These are phyloP conservation scores for Alces alces DNA, from an alignment of 2,113 vertebrate genomes.

Conservation along the genomic window DNA sequence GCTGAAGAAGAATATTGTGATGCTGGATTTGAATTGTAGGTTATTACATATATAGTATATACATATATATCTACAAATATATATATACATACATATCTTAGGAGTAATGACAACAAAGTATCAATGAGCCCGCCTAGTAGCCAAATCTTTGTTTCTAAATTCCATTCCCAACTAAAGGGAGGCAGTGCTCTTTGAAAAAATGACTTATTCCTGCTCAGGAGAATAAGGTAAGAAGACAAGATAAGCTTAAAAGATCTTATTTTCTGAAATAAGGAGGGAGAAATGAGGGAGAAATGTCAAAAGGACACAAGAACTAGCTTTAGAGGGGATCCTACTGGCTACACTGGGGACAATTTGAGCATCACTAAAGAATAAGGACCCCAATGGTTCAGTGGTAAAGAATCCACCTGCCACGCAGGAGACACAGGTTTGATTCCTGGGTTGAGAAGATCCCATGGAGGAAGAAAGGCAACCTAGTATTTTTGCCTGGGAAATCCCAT, in stretches of 20 bases:
- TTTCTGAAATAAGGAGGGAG: neutral
- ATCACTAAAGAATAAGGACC: neutral
- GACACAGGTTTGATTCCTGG: neutral
- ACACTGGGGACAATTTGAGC: neutral
- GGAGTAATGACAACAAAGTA: neutral
- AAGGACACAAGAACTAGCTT: neutral
- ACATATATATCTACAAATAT: too few species aligned
- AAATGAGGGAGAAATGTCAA: neutral
- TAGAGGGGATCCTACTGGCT: neutral
- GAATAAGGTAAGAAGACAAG: neutral
- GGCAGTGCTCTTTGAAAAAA: neutral
- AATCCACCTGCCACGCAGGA: neutral
- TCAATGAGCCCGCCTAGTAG: neutral
- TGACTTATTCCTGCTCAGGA: neutral
- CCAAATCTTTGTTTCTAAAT: conserved; percentile 7
- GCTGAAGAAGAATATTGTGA: neutral
- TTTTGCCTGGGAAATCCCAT: too few species aligned
- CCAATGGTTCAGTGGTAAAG: neutral
- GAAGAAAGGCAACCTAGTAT: too few species aligned
- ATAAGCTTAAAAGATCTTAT: neutral
- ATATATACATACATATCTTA: fast-evolving
- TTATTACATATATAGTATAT: neutral
- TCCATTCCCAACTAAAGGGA: neutral
- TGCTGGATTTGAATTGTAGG: neutral
- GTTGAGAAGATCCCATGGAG: neutral